phyloP scores from a whole-genome alignment of 2,888 invertebrate genomes.

The Heteromurus nitidus region DNA sequence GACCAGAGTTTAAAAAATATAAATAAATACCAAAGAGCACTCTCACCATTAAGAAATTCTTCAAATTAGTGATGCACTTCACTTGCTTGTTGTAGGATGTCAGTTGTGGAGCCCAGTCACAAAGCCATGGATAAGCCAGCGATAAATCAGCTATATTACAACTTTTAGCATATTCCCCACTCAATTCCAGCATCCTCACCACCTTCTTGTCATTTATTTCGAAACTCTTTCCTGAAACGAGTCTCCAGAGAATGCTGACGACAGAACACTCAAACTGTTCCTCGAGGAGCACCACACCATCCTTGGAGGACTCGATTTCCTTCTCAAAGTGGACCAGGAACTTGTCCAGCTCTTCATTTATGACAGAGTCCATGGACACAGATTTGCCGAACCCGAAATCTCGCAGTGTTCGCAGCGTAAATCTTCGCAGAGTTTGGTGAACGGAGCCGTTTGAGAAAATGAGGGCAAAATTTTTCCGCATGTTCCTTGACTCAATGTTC shows the following conservation, averaged over 20 bases:
- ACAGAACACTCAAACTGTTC: neutral
- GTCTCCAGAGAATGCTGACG: conserved; percentile 5
- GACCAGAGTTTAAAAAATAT: no score
- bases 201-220: neutral
- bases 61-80: neutral
- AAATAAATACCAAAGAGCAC: neutral
- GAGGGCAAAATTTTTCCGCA: neutral
- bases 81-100: neutral
- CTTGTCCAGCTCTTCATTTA: conserved; percentile 36
- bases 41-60: neutral
- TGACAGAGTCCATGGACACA: conserved; percentile 21
- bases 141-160: neutral
- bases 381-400: conserved; percentile 43
- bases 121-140: conserved; percentile 4
- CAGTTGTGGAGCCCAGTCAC: neutral
- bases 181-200: neutral
- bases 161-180: neutral
- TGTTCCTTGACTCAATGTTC: neutral
- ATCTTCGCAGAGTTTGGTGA: conserved; percentile 22
- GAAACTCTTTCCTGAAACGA: neutral
- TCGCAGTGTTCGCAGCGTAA: conserved; percentile 18
- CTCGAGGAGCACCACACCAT: no score
- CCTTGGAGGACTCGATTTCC: neutral
- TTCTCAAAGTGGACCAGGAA: neutral
- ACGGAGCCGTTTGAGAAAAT: conserved; percentile 2